phyloP scores from a whole-genome alignment of 2,888 invertebrate genomes.

The Oscheius sp. region DNA sequence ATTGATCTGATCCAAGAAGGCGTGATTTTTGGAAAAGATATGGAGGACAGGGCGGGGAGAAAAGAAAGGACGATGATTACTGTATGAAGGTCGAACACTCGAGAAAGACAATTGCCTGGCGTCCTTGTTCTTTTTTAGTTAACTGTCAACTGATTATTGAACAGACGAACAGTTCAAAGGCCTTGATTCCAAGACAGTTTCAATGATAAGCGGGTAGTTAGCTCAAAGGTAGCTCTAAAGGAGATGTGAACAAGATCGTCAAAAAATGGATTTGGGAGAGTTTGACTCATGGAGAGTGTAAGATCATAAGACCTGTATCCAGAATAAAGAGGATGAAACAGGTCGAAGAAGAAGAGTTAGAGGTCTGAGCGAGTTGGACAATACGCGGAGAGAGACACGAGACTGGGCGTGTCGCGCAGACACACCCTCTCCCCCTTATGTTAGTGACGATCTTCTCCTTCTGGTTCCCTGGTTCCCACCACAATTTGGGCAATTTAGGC shows the following conservation, averaged over 20 bases:
- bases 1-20: conserved; percentile 7
- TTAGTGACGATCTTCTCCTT: no score
- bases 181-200: no score
- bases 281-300: background rate
- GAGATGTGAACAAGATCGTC: background rate
- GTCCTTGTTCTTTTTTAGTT: no score
- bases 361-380: conserved; percentile 27
- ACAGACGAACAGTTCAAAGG: no score
- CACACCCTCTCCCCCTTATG: background rate
- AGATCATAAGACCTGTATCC: background rate
- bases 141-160: no score
- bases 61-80: conserved; percentile 9
- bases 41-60: background rate
- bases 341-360: conserved; percentile 36
- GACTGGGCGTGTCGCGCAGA: conserved; percentile 35
- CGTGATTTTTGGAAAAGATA: conserved; percentile 22
- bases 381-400: conserved; percentile 27
- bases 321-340: conserved; percentile 5
- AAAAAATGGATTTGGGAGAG: background rate
- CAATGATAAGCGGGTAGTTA: conserved; percentile 22
- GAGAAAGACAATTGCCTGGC: no score
- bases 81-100: conserved; percentile 25
- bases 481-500: no score
- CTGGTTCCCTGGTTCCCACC: no score
- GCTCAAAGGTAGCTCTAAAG: background rate